A percentile compares a stretch with the other conserved stretches of the same genome.
These are phyloP conservation scores for Ochropleura plecta DNA, from an alignment of 2,888 invertebrate genomes.

Conservation along the genomic window DNA sequence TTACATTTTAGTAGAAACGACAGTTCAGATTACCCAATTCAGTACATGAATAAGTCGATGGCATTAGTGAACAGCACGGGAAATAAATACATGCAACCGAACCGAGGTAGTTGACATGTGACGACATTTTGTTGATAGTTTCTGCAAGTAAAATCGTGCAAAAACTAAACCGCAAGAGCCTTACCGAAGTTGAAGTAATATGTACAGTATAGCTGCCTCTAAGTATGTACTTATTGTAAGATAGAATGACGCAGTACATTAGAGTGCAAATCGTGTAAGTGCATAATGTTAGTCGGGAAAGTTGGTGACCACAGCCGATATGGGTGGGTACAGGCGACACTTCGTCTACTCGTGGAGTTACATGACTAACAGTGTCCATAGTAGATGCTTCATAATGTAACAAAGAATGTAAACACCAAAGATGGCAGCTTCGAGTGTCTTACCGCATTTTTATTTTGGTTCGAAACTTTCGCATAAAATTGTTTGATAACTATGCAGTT, in stretches of 20 bases:
- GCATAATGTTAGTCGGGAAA: constrained; percentile 67
- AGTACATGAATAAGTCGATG: constrained; percentile 20
- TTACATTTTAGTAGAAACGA: neutral
- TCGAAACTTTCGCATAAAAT: constrained; percentile 16
- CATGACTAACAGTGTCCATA: constrained; percentile 2
- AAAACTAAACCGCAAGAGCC: constrained; percentile 30
- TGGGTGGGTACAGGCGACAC: constrained; percentile 58
- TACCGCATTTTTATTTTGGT: constrained; percentile 12
- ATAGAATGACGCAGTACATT: constrained; percentile 28
- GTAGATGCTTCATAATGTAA: constrained; percentile 1
- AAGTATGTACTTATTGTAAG: constrained; percentile 19
- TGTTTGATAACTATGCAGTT: constrained; percentile 5
- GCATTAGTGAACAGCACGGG: constrained; percentile 11
- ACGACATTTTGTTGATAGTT: constrained; percentile 34
- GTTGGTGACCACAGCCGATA: constrained; percentile 68
- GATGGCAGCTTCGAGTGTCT: neutral
- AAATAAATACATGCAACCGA: constrained; percentile 25
- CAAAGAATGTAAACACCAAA: constrained; percentile 22
- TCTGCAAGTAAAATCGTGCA: constrained; percentile 30
- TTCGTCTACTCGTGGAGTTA: constrained; percentile 58
- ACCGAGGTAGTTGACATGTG: constrained; percentile 24
- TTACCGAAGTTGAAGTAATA: constrained; percentile 28
- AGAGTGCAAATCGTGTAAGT: constrained; percentile 55
- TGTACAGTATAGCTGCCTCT: neutral
- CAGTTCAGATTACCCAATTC: constrained; percentile 7